Conservation (phyloP, 2,113 vertebrate genomes). For the Morone chrysops region DNA sequence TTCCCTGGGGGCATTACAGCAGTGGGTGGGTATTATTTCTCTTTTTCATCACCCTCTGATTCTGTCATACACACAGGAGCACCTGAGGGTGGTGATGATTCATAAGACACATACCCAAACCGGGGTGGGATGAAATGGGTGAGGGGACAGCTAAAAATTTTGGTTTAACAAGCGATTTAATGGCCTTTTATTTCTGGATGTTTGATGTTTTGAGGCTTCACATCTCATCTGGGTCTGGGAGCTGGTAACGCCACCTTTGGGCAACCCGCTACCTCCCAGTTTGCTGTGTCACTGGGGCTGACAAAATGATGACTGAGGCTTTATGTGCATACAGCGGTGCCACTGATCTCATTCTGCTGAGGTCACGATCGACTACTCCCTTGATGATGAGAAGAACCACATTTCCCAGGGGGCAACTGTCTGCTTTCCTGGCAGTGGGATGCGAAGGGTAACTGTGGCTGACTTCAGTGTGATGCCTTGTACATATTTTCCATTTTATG, state of each 20-base stretch:
- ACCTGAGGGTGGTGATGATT: conserved; percentile 45
- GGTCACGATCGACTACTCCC: conserved; percentile 45
- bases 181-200: conserved; percentile 8
- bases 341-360: conserved; percentile 60
- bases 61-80: conserved; percentile 34
- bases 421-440: conserved; percentile 30
- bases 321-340: neutral
- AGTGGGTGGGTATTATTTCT: conserved; percentile 61
- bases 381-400: conserved; percentile 42
- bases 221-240: conserved; percentile 13
- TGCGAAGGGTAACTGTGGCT: conserved; percentile 14
- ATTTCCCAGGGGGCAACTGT: conserved; percentile 38
- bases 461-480: conserved; percentile 19
- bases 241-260: neutral
- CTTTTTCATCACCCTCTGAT: conserved; percentile 56
- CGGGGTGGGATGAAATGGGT: conserved; percentile 14
- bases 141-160: conserved; percentile 24
- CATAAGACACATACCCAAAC: conserved; percentile 14
- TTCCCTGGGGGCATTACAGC: conserved; percentile 37
- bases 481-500: conserved; percentile 10
- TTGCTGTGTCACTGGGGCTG: conserved; percentile 54
- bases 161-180: conserved; percentile 53
- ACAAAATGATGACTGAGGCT: conserved; percentile 49
- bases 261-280: conserved; percentile 14
- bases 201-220: conserved; percentile 31